Evolutionary conservation across 2,888 invertebrate species (phyloP), one percentile per base, ranked within the genome.

Genomic region (Lampropteryx suffumata): DNA sequence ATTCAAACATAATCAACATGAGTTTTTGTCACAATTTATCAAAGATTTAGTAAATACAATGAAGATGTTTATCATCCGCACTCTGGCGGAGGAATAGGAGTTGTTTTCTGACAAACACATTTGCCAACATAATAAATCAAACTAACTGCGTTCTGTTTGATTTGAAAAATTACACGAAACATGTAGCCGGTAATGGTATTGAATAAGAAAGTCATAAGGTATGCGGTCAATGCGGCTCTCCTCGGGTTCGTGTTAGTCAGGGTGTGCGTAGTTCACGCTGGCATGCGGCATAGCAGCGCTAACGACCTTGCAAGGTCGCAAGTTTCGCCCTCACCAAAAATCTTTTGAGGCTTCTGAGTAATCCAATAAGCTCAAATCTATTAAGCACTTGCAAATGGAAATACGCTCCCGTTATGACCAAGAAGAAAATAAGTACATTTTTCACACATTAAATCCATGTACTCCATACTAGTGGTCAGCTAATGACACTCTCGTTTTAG

Each of bases 291-390:
- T 32, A 66, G 62, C 62, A 69, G 64, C 71, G 71, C 65, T 71
- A 71, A 67, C 73, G 78, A 80, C 83, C 83, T 81, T 76, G 74
- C 71, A 78, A 84, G 85, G 85, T 79, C 81, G 69, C 52, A 61
- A 55, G 59, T 68, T 59, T 64, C 54, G 57, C 57, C 65, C 64
- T 62, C 64, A 61, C 57, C 59, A 37, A 62, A 41, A 60, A 67
- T 63, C 67, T 63, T 60, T 57, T 63, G 53, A 42, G 50, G 60
- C 62, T 65, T 66, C 60, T 69, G 64, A 57, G 63, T 57, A 55
- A 61, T 64, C 66, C 57, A 57, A 51, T 61, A n/a, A n/a, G n/a
- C 65, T 64, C 57, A 57, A 61, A 58, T 70, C 69, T 61, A 64
- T 62, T 67, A 57, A 56, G 29, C 3, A 21, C 21, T 21, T 2